Base-by-base conservation (phyloP, 2,797 vertebrate species). In the Otolemur crassicaudatus region DNA sequence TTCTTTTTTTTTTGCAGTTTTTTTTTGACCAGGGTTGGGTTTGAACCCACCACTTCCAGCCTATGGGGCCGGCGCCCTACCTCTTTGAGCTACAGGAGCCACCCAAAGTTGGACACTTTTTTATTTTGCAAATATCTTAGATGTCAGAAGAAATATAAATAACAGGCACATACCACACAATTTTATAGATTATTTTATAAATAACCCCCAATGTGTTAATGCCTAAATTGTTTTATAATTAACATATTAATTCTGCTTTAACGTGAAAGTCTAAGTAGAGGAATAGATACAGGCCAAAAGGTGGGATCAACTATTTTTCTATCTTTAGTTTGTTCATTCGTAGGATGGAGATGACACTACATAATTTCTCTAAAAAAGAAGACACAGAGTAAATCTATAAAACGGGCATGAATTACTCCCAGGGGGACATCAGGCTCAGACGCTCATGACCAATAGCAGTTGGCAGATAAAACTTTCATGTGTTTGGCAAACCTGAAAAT, bases 101-200 rank as follows among this genome's bases (percentile, higher is more conserved):
- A 43, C 40, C 6, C 40, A 43, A 43, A 43, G 40, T 43, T 43
- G 40, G 40, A 61, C 40, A 23, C n/a, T 40, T 90, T 83, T 87
- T 89, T 27, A 69, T 76, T 93, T 89, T 87, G 25, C 70, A 87
- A 70, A 76, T 84, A 89, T 61, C 20, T 61, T 87, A 90, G 87
- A 34, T 10, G 17, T 84, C 31, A 46, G 34, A 91, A 88, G 46
- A 95, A 84, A 88, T 25, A 72, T 22, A 83, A 94, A 85, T 67
- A 16, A 70, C 31, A 7, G 46, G 0, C 13, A 69, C 17, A 76
- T 27, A n/a, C 9, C 7, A 7, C 27, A 3, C 14, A 22, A n/a
- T 83, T 91, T 92, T 63, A 31, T 82, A 31, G 19, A 58, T 65
- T 79, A 23, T 43, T 95, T n/a, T 25, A 43, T 70, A 94, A 93